Evolutionary conservation across 2,113 vertebrate species (phyloP), one percentile per base, ranked within the genome.

Genomic region (Takifugu bimaculatus): DNA sequence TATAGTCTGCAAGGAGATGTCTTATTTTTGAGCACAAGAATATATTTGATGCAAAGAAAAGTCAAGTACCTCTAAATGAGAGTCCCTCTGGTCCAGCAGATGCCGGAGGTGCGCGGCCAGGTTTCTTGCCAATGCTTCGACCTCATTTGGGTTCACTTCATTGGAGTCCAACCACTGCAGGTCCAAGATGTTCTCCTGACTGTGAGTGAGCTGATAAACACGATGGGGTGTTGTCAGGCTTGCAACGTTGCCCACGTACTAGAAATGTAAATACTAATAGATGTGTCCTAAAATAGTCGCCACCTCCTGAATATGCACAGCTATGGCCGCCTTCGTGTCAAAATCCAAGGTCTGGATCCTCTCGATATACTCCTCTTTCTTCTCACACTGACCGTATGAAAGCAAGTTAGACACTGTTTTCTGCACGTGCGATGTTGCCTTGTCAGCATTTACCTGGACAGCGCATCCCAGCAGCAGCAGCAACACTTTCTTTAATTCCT

Each of bases 271-370:
- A 20, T 20, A 20, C 20, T 20, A 20, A 20, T 20, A 11, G 7
- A 0, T 39, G 35, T 39, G 35, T 39, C 35, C 35, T 39, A 15
- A 45, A 45, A 45, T 47, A 29, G 26, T 14, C 57, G 12, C 63
- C 95, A 98, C 96, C 94, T 98, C 94, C 86, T 98, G 95, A 85
- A 98, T 98, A 74, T 96, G 95, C 61, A 88, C 90, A 50, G 94
- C 96, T 82, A 98, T 94, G 71, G 94, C 93, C 79, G 96, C 94
- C 90, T 95, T 94, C 7, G 93, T 96, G 77, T 95, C 93, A 90
- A 96, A 96, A 85, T 97, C 93, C 81, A 97, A 89, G 29, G 86
- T 82, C 75, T 96, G 94, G 74, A 98, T 98, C 83, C 89, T 93
- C 86, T 96, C 94, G 59, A 98, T 95, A 81, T 95, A 95, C 78